phyloP scores from a whole-genome alignment of 1,140 invertebrate species.

The Drosophila carrolli region DNA sequence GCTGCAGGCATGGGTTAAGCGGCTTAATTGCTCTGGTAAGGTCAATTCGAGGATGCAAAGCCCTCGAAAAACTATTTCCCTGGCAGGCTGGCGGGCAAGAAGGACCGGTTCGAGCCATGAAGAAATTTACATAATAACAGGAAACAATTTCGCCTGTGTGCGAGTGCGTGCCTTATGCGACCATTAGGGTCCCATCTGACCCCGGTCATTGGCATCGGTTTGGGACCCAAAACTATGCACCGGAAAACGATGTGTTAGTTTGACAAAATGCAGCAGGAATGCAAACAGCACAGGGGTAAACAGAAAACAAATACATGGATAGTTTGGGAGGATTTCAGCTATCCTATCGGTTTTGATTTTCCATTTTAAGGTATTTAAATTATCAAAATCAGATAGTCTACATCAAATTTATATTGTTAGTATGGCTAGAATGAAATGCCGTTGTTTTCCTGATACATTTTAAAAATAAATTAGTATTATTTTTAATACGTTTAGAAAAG shows the following conservation, averaged over 20 bases:
- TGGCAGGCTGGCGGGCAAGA: conserved; percentile 23
- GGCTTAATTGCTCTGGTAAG: conserved; percentile 77
- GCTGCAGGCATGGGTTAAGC: conserved; percentile 55
- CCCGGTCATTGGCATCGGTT: conserved; percentile 19
- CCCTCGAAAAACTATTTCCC: conserved; percentile 42
- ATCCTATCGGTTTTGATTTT: not conserved
- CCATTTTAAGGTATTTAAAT: too few relatives aligned
- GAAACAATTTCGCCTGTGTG: conserved; percentile 71
- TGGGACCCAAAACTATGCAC: conserved; percentile 30
- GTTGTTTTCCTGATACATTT: too few relatives aligned
- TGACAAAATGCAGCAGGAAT: conserved; percentile 63
- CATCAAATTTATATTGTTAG: too few relatives aligned
- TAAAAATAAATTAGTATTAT: too few relatives aligned
- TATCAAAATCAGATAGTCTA: too few relatives aligned
- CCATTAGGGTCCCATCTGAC: conserved; percentile 27
- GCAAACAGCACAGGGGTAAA: conserved; percentile 6
- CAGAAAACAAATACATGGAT: too few relatives aligned
- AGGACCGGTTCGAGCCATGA: conserved; percentile 22
- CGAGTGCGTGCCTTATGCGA: conserved; percentile 53
- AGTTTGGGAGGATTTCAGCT: not conserved
- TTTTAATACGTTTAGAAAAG: too few relatives aligned
- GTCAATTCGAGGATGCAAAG: conserved; percentile 59
- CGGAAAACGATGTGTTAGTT: conserved; percentile 76
- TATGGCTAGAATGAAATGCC: too few relatives aligned
- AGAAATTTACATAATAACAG: conserved; percentile 77